Base-by-base conservation (phyloP, 1,140 invertebrate species). In the Camponotus pennsylvanicus region DNA sequence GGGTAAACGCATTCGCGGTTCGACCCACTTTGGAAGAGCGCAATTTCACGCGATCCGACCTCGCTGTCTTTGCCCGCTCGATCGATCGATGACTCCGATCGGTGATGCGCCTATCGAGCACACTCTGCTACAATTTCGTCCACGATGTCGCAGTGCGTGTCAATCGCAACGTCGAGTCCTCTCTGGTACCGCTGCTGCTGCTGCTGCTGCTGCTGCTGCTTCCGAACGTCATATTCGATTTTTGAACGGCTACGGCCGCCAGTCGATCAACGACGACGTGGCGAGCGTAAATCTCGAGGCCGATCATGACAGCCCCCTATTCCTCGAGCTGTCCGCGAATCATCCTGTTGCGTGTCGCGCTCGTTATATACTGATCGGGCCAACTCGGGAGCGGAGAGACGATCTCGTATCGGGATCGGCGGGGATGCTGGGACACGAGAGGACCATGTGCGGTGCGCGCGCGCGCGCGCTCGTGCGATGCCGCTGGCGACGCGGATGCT, bases 401-500 rank as follows among this genome's bases (percentile, higher is more conserved):
- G 79, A 75, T 40, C 79, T 73, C 69, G 37, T 52, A 15, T 52
- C 55, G 66, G 8, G 52, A 73, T 61, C 55, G 79, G 37, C 55
- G 79, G 55, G 79, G 67, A 61, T 61, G 67, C 37, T 73, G 27
- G 69, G 37, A 61, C 18, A 27, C 55, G 67, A 21, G 27, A 73
- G 57, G 79, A 83, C 79, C 79, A 83, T 83, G 79, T 83, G 79
- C 55, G 40, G 55, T 37, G 66, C 67, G 79, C 69, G 32, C 52
- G 55, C 52, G 66, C 67, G 79, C 69, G 32, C 79, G 59, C 57
- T 0, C 27, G 27, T 27, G 27, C 27, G 21, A 21, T 57, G 15
- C 42, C 34, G 45, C 75, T 21, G 3, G 15, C 45, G 8, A 34
- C 34, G 55, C 75, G 13, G 64, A 61, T 49, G 55, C 32, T 70